Evolutionary conservation across 2,888 invertebrate genomes (phyloP), one percentile per base, ranked within the genome.

Genomic region (Cataglyphis altisquamis): DNA sequence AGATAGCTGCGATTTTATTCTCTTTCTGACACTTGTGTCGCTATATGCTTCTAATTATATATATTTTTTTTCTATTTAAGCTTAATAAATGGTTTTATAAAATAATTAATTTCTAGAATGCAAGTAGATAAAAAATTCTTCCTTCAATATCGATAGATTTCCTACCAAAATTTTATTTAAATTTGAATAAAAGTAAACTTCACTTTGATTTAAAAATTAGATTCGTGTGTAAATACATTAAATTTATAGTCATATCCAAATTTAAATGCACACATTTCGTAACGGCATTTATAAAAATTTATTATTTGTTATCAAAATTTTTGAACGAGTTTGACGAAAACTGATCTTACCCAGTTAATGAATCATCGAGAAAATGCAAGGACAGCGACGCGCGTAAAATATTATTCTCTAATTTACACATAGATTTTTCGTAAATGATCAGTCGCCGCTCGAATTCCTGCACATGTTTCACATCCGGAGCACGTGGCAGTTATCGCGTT

Each of bases 381-480:
- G 15, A 68, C 25, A 15, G 15, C 32, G 41, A 25, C 15, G 55
- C 15, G 21, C n/a, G 12, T 45, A 45, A 60, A 45, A 70, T 70
- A 80, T 68, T 45, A 45, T 80, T 68, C 70, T 48, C 25, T 21
- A 60, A 80, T 80, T 80, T 80, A 60, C 70, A 70, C 70, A n/a
- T 70, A 70, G 25, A 62, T 64, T 60, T 52, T 52, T 70, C 25
- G 18, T 77, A 57, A 77, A 77, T 60, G 78, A 80, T 80, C 18
- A 15, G 36, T 18, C 57, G 68, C 32, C 4, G 21, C 10, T 45
- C 70, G 36, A 60, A 68, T 70, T 60, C 45, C 45, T 36, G 45
- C 78, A 68, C 45, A 45, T 68, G 78, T 70, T 80, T 62, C 68
- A 80, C 78, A 80, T 80, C 57, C 78, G 78, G 78, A 70, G 78